Evolutionary conservation across 2,888 invertebrate species (phyloP).

Genomic region (Lasius fuliginosus): DNA sequence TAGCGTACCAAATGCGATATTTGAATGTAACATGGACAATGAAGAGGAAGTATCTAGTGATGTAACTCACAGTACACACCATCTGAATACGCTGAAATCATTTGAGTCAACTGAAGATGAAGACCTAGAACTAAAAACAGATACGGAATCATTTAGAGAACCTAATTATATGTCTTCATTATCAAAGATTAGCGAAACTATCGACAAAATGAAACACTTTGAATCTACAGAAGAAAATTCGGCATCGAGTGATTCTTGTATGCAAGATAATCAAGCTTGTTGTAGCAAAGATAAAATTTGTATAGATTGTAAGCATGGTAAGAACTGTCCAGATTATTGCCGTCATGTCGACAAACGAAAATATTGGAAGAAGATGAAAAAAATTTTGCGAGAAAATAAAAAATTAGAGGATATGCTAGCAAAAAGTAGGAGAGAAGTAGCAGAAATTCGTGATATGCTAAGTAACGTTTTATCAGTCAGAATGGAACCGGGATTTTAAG

Average conservation of each 20-base stretch:
- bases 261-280: conserved; percentile 59
- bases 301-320: conserved; percentile 66
- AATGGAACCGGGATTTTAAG: conserved; percentile 83
- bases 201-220: conserved; percentile 6
- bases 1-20: conserved; percentile 43
- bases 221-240: conserved; percentile 2
- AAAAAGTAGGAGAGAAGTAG: conserved; percentile 79
- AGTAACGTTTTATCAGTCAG: conserved; percentile 80
- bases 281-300: conserved; percentile 64
- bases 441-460: conserved; percentile 80
- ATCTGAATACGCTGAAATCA: conserved; percentile 11
- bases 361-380: conserved; percentile 79
- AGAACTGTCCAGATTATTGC: conserved; percentile 70
- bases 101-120: neutral
- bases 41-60: conserved; percentile 25
- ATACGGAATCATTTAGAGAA: conserved; percentile 1
- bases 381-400: conserved; percentile 79
- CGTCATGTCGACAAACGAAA: conserved; percentile 70
- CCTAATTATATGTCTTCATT: conserved; percentile 9
- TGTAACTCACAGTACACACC: conserved; percentile 7
- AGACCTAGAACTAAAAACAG: neutral
- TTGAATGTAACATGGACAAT: conserved; percentile 29
- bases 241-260: conserved; percentile 43
- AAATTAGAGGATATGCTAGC: conserved; percentile 78
- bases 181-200: neutral